These are phyloP conservation scores for Alcis repandata DNA, from an alignment of 2,888 invertebrate species.

Conservation along the genomic window DNA sequence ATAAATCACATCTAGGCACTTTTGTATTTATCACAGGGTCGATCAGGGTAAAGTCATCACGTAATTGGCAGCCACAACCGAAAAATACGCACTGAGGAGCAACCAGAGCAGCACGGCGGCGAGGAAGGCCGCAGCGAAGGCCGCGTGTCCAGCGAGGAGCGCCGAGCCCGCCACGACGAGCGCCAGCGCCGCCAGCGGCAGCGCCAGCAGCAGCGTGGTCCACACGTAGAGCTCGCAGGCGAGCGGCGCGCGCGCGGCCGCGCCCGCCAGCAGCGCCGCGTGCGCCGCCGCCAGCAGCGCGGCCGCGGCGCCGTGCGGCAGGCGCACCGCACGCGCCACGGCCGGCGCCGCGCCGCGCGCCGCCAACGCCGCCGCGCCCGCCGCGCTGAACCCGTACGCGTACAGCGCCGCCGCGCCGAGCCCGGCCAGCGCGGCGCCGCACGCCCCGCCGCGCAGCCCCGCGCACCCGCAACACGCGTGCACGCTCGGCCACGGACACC, in stretches of 20 bases:
- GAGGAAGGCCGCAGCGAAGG: conserved; percentile 1
- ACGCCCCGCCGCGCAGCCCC: conserved; percentile 51
- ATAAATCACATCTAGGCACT: not conserved
- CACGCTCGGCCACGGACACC: conserved; percentile 58
- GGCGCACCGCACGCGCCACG: conserved; percentile 38
- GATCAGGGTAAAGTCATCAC: conserved; percentile 53
- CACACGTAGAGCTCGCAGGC: conserved; percentile 61
- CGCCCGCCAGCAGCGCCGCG: conserved; percentile 53
- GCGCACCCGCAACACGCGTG: conserved; percentile 53
- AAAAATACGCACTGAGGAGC: conserved; percentile 51
- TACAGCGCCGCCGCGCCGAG: conserved; percentile 51
- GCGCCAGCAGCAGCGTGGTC: conserved; percentile 47
- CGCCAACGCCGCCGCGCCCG: conserved; percentile 42
- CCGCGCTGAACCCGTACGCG: conserved; percentile 46
- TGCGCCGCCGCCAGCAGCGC: conserved; percentile 55
- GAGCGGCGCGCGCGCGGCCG: conserved; percentile 49
- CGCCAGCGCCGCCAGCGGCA: not conserved
- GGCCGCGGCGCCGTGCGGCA: conserved; percentile 55
- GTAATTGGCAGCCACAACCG: conserved; percentile 60
- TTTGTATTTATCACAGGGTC: not conserved
- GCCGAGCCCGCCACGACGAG: conserved; percentile 8
- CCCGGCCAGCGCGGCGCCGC: conserved; percentile 52
- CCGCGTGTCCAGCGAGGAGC: conserved; percentile 10
- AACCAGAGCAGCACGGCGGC: conserved; percentile 33
- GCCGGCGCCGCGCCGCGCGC: conserved; percentile 37